phyloP scores from a whole-genome alignment of 2,797 vertebrate genomes.

The Myioborus melanocephalus region DNA sequence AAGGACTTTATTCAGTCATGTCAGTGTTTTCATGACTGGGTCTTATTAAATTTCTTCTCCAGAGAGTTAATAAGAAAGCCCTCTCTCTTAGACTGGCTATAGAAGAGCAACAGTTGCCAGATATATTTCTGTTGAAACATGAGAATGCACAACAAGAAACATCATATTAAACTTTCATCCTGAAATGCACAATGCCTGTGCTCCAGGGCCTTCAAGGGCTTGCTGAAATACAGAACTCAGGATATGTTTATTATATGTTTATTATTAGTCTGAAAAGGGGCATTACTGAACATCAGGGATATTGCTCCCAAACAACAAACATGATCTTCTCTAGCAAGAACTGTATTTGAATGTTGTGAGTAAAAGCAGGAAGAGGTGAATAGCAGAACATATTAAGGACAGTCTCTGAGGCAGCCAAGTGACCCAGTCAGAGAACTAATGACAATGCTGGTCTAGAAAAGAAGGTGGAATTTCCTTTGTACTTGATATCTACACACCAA shows the following conservation, averaged over 20 bases:
- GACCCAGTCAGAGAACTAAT: neutral
- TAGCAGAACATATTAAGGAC: neutral
- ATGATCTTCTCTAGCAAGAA: neutral
- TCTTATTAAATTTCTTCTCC: slow-evolving; percentile 12
- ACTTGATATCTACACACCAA: neutral
- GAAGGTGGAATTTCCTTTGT: neutral
- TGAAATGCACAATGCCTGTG: neutral
- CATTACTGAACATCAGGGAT: neutral
- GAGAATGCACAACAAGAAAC: neutral
- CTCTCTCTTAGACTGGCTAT: neutral
- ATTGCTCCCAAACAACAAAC: neutral
- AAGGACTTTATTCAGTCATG: neutral
- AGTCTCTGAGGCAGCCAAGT: neutral
- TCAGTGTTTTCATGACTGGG: neutral
- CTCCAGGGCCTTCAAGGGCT: neutral
- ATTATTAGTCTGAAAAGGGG: neutral
- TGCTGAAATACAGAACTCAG: neutral
- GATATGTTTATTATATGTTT: too few relatives aligned
- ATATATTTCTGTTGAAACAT: neutral
- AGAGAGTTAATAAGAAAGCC: neutral
- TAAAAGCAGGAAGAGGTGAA: neutral
- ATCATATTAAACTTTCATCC: neutral
- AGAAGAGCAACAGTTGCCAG: neutral
- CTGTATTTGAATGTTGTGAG: neutral
- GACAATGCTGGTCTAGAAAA: neutral